Evolutionary conservation across 2,888 invertebrate genomes (phyloP).

Genomic region (Eupithecia subfuscata): DNA sequence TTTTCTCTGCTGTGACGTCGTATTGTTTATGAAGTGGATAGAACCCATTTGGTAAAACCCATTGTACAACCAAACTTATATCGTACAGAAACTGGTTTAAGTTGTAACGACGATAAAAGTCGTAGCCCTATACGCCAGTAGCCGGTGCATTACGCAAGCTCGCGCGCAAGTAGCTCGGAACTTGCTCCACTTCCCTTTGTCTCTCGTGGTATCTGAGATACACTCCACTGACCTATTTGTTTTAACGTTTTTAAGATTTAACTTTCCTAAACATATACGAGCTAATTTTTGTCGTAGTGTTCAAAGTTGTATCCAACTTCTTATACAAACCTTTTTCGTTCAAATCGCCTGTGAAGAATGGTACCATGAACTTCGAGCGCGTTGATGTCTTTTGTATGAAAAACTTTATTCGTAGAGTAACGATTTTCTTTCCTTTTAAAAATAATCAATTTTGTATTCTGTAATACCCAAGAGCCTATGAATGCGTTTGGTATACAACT

Average conservation of each 20-base stretch:
- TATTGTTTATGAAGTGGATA: not conserved
- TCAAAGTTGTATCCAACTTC: too few species aligned
- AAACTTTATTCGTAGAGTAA: not conserved
- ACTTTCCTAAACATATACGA: not conserved
- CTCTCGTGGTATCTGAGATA: slow-evolving; percentile 54
- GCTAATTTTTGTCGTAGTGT: not conserved
- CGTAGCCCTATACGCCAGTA: slow-evolving; percentile 54
- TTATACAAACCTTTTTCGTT: not conserved
- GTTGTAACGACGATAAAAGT: slow-evolving; percentile 3
- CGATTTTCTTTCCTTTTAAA: not conserved
- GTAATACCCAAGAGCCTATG: too few species aligned
- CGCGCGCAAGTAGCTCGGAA: slow-evolving; percentile 64
- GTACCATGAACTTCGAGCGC: not conserved
- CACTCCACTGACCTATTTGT: slow-evolving; percentile 48
- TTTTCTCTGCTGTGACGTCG: not conserved
- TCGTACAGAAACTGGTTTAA: not conserved
- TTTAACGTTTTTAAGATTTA: slow-evolving; percentile 19
- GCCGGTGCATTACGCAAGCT: slow-evolving; percentile 67
- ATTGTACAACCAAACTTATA: not conserved
- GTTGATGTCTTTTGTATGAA: slow-evolving; percentile 31
- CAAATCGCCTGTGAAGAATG: not conserved
- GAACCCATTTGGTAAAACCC: not conserved
- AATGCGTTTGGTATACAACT: too few species aligned
- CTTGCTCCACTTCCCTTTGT: slow-evolving; percentile 80
- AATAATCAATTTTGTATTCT: not conserved